Evolutionary conservation across 2,113 vertebrate genomes (phyloP), one percentile per base, ranked within the genome.

Genomic region (Oenanthe oenanthe): DNA sequence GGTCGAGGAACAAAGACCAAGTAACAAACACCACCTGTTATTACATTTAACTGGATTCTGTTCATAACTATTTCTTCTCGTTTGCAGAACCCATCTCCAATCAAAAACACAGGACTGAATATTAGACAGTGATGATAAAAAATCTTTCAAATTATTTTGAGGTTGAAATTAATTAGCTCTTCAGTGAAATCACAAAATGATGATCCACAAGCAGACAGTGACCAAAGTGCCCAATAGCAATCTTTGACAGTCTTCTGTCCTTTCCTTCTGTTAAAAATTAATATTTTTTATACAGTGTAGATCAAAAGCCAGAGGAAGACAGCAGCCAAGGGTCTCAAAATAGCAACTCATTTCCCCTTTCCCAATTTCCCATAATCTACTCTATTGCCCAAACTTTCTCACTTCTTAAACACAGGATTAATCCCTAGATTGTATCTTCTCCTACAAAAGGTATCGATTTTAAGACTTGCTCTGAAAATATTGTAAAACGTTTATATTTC

Each of bases 1-100:
- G 40, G 16, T 5, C 9, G 29, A 38, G 51, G 24, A 66, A 68
- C 0, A 4, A 43, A 5, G 19, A 13, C 40, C 36, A 14, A 2
- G 3, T 2, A 48, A 84, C 25, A 21, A 72, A 51, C 58, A 43
- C 12, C 50, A 12, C 18, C 7, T 13, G 18, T 29, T 51, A 42
- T 15, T 53, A 43, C 12, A 19, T 21, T 47, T 21, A 57, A 24
- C 38, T 58, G 60, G 36, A 36, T 50, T 86, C 54, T 54, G 48
- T 12, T 89, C 17, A 79, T 13, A 36, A 20, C 17, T 9, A 34
- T 7, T 53, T 31, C 34, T 22, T 42, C 56, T 22, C 12, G 47
- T 54, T 8, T 47, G 29, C 22, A 78, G n/a, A 73, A 73, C 7
- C 12, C 28, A n/a, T 48, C 16, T 26, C 17, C 40, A 26, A 50